These are phyloP conservation scores for Poicephalus meyeri DNA, from an alignment of 2,113 vertebrate genomes.

Conservation along the genomic window DNA sequence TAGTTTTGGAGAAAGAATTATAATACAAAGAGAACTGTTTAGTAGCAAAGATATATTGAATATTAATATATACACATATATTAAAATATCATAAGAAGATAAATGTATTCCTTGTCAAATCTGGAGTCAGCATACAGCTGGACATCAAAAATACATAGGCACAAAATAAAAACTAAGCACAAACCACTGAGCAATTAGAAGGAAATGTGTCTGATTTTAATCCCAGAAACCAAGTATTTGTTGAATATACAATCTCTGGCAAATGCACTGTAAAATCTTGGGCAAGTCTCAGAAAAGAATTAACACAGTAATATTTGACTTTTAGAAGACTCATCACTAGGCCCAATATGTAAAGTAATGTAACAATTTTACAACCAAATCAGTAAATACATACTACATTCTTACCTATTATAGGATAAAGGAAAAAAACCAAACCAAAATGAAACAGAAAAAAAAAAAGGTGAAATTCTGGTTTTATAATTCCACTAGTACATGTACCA, in stretches of 20 bases:
- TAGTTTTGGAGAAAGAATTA: neutral
- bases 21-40: neutral
- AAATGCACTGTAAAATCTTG: neutral
- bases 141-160: neutral
- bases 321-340: neutral
- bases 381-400: neutral
- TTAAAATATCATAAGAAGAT: neutral
- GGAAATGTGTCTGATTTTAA: neutral
- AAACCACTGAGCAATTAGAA: neutral
- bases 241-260: neutral
- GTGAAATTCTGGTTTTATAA: neutral
- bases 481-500: neutral
- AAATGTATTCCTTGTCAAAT: neutral
- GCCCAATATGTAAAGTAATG: neutral
- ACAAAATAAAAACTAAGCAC: neutral
- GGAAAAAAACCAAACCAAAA: neutral
- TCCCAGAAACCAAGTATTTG: neutral
- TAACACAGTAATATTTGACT: neutral
- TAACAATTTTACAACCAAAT: neutral
- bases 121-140: neutral
- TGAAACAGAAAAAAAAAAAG: neutral
- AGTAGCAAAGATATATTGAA: neutral
- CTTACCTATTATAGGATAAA: neutral
- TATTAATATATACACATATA: neutral
- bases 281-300: neutral